phyloP scores from a whole-genome alignment of 2,113 vertebrate genomes.

The Nothoprocta pentlandii region DNA sequence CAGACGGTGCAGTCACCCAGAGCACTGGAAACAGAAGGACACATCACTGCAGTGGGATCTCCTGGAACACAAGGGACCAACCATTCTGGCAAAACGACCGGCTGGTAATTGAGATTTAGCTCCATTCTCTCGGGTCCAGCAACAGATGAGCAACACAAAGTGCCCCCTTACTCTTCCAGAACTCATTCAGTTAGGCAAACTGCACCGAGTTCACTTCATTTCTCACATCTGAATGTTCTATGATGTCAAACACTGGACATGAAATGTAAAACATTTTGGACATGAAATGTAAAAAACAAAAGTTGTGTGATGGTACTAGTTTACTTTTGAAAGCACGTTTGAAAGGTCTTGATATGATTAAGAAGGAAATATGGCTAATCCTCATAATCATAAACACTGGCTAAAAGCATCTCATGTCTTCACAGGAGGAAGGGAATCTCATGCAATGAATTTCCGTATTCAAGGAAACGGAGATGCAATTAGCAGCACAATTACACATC shows the following conservation, averaged over 20 bases:
- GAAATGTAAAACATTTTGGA: neutral
- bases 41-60: accelerated
- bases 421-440: neutral
- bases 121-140: neutral
- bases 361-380: neutral
- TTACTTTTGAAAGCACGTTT: neutral
- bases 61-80: neutral
- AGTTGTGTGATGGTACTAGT: neutral
- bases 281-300: neutral
- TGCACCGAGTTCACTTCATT: neutral
- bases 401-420: neutral
- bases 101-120: neutral
- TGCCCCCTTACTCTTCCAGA: neutral
- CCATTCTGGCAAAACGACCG: neutral
- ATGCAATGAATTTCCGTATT: neutral
- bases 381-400: neutral
- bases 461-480: neutral
- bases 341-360: too few species aligned
- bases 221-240: neutral
- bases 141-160: neutral
- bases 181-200: neutral
- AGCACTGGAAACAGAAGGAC: neutral
- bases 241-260: neutral
- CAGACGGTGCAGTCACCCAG: neutral
- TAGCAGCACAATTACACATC: neutral